phyloP scores from a whole-genome alignment of 2,888 invertebrate species.

The Aromia moschata region DNA sequence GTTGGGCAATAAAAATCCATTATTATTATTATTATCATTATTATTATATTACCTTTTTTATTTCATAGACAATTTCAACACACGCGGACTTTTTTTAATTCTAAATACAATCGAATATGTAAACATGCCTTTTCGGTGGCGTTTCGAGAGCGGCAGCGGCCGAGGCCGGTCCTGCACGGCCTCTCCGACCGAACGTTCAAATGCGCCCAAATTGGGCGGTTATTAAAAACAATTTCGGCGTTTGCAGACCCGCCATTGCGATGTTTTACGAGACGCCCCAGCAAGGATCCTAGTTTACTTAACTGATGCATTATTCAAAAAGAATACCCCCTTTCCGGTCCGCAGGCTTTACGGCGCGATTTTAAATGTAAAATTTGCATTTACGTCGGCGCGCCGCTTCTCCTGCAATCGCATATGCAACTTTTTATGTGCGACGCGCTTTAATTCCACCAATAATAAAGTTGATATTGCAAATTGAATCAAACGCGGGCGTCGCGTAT shows the following conservation, averaged over 20 bases:
- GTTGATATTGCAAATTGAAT: conserved; percentile 28
- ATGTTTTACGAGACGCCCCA: conserved; percentile 45
- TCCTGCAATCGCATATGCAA: conserved; percentile 25
- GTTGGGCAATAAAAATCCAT: no score
- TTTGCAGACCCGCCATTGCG: conserved; percentile 25
- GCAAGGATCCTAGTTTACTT: conserved; percentile 48
- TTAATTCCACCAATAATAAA: conserved; percentile 29
- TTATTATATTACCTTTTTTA: no score
- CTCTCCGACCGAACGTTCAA: conserved; percentile 31
- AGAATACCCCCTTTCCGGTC: conserved; percentile 49
- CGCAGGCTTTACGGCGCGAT: conserved; percentile 52
- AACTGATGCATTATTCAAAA: conserved; percentile 48
- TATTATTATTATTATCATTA: no score
- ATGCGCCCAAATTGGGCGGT: conserved; percentile 36
- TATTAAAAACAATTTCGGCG: conserved; percentile 47
- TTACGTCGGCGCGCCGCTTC: conserved; percentile 23
- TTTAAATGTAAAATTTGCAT: conserved; percentile 54
- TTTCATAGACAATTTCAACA: no score
- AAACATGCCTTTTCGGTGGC: no score
- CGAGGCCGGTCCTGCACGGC: no score
- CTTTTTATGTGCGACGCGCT: conserved; percentile 29
- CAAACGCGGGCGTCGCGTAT: conserved; percentile 17
- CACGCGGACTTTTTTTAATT: no score
- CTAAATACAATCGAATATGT: no score
- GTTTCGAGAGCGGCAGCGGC: no score